These are phyloP conservation scores for Sylvilagus bachmani DNA, from an alignment of 2,113 vertebrate species.

Conservation along the genomic window DNA sequence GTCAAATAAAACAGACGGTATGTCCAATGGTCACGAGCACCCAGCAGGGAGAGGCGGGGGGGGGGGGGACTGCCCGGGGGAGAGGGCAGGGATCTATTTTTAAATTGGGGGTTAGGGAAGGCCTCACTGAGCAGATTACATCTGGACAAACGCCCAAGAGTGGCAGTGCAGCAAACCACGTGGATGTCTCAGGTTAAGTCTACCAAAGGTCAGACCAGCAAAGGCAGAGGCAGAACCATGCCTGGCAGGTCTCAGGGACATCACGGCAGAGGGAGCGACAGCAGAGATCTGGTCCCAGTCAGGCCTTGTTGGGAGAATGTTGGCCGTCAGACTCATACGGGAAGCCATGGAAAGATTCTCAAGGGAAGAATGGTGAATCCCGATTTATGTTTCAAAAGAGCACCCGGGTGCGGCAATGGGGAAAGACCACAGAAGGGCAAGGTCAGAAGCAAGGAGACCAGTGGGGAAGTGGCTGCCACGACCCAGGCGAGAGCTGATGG, in stretches of 20 bases:
- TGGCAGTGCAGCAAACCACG: not conserved
- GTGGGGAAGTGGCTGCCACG: not conserved
- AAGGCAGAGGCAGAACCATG: not conserved
- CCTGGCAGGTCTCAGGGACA: not conserved
- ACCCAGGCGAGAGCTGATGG: not conserved
- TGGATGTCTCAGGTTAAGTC: conserved; percentile 10
- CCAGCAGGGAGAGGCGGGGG: not conserved
- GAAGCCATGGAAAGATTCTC: not conserved
- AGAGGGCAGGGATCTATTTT: not conserved
- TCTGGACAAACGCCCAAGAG: conserved; percentile 49
- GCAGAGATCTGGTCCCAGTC: not conserved
- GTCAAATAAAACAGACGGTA: not conserved
- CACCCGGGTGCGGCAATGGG: not conserved
- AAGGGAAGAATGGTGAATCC: not conserved
- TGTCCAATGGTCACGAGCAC: not conserved
- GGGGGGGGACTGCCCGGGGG: not conserved
- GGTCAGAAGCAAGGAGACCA: not conserved
- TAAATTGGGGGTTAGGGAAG: conserved; percentile 9
- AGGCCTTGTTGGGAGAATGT: not conserved
- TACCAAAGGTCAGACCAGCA: not conserved
- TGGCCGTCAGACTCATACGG: not conserved
- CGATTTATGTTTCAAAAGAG: conserved; percentile 26
- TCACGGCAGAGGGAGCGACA: not conserved
- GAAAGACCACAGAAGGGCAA: not conserved
- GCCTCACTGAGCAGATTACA: not conserved